phyloP scores from a whole-genome alignment of 92 coral and sea anemone genomes.

The Porites divaricata region DNA sequence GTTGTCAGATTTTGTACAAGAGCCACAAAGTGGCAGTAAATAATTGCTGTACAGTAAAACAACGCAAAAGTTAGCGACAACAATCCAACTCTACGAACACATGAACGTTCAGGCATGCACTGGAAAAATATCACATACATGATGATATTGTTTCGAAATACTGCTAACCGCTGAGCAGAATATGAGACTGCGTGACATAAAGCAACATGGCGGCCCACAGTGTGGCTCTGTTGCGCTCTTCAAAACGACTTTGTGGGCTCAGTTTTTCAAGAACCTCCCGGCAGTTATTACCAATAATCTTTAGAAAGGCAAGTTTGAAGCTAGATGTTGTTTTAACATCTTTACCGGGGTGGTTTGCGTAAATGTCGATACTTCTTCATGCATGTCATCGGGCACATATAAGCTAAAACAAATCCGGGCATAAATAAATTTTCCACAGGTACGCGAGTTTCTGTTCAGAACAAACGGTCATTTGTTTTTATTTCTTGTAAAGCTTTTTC shows the following conservation, averaged over 20 bases:
- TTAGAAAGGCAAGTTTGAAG: not conserved
- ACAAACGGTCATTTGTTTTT: no score
- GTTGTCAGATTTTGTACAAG: not conserved
- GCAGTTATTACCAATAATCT: constrained; percentile 32
- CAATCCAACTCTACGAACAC: not conserved
- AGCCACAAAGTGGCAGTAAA: not conserved
- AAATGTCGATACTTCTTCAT: not conserved
- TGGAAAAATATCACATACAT: not conserved
- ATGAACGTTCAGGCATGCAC: not conserved
- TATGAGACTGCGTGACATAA: constrained; percentile 67
- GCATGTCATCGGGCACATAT: no score
- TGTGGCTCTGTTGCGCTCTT: constrained; percentile 1
- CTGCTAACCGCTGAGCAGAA: constrained; percentile 48
- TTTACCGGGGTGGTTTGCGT: no score
- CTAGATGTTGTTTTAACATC: not conserved
- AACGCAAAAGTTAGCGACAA: not conserved
- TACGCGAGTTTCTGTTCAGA: no score
- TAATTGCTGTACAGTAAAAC: not conserved
- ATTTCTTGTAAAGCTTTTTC: no score
- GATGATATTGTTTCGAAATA: no score
- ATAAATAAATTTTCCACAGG: no score
- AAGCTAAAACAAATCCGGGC: no score
- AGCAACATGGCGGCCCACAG: constrained; percentile 68
- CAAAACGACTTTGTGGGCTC: constrained; percentile 7
- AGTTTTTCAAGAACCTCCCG: constrained; percentile 11